Base-by-base conservation (phyloP, 2,888 invertebrate genomes). In the Drosophila phalerata region DNA sequence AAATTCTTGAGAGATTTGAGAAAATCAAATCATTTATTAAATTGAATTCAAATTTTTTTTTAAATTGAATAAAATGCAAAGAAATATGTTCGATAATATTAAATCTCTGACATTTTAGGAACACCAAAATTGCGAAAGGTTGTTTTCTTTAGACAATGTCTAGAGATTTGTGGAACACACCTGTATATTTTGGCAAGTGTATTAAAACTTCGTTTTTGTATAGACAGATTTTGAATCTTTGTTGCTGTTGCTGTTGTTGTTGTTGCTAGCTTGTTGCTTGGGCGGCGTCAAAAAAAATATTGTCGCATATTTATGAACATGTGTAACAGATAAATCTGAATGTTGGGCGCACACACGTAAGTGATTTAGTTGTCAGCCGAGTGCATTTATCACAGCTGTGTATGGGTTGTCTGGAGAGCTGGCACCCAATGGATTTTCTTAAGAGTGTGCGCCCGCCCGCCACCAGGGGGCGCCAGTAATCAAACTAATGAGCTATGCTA, bases 301-400 rank as follows among this genome's bases (percentile, higher is more conserved):
- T 89, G 89, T 88, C 89, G 89, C 87, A 85, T 87, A 87, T 89
- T 89, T 87, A 87, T 88, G 89, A 87, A 87, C 87, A 87, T 89
- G 83, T 87, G 87, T 87, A 87, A 77, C 73, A 87, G 79, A 87
- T 87, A 89, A 87, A 87, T 87, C 85, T 87, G 74, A 68, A 73
- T 70, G 71, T 68, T 67, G 69, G 63, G 68, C 62, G 69, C 74
- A 69, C 73, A 73, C 45, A 57, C 85, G 78, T 86, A 89, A 89
- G 89, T 89, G 89, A 89, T 89, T 89, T 85, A 86, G 83, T 81
- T 89, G 89, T 89, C 89, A 90, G 88, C 60, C 75, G 72, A 89
- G 80, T 86, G 89, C 88, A 90, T 90, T 88, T 86, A 88, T 84
- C 77, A 79, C 88, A 79, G 85, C 80, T 81, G 85, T 71, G 69